phyloP scores from a whole-genome alignment of 2,888 invertebrate species.

The Minunthozetes semirufus region DNA sequence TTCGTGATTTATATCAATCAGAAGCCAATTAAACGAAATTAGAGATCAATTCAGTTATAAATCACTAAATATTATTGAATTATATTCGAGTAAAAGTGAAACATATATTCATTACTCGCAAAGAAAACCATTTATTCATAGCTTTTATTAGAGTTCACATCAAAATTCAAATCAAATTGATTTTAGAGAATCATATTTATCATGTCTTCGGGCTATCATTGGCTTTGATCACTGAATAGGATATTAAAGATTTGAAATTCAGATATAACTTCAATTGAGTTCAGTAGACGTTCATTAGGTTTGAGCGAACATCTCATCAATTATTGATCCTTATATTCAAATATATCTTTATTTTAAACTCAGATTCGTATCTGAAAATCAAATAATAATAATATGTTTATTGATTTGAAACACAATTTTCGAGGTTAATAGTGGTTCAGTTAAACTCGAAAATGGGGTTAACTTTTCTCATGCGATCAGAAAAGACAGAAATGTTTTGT shows the following conservation, averaged over 20 bases:
- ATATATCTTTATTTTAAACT: too few species aligned
- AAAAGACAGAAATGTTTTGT: background rate
- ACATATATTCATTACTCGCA: too few species aligned
- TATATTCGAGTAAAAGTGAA: too few species aligned
- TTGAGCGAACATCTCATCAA: too few species aligned
- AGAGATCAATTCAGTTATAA: background rate
- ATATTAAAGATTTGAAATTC: too few species aligned
- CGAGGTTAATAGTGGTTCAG: background rate
- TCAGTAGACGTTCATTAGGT: too few species aligned
- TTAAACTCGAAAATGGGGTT: background rate
- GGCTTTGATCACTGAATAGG: background rate
- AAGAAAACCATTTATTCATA: too few species aligned
- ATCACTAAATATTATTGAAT: background rate
- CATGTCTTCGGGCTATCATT: background rate
- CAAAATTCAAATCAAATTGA: background rate
- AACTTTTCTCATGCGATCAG: background rate
- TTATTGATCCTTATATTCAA: too few species aligned
- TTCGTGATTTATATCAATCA: background rate
- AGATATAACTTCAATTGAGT: too few species aligned
- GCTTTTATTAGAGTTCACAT: too few species aligned
- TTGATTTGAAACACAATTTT: background rate
- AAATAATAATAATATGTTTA: background rate
- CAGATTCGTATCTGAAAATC: too few species aligned
- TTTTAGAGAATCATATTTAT: background rate
- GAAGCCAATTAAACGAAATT: background rate